Percentiles rank a stretch among this genome's conserved stretches.
Evolutionary conservation across 1,140 invertebrate genomes (phyloP).

Genomic region (Drosophila kurseongensis): DNA sequence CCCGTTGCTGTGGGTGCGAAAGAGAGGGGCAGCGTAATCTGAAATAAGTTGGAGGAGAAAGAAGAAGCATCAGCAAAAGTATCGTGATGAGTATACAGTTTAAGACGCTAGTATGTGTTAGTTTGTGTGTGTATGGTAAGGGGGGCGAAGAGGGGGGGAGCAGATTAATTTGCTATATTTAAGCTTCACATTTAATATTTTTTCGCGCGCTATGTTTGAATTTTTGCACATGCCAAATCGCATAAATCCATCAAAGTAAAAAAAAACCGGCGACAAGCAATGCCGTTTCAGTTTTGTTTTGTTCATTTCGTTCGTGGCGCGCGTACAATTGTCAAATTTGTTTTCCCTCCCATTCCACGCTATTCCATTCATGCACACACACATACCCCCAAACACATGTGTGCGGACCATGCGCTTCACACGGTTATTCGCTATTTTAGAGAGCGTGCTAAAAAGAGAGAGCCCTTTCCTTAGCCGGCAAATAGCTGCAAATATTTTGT

Average conservation of each 20-base stretch:
- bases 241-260: slow-evolving; percentile 69
- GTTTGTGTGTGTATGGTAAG: slow-evolving; percentile 13
- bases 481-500: neutral
- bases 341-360: slow-evolving; percentile 68
- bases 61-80: slow-evolving; percentile 79
- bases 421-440: slow-evolving; percentile 73
- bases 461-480: slow-evolving; percentile 19
- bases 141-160: slow-evolving; percentile 19
- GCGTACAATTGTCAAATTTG: slow-evolving; percentile 83
- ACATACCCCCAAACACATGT: slow-evolving; percentile 24
- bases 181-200: slow-evolving; percentile 11
- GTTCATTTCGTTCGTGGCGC: slow-evolving; percentile 82
- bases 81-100: slow-evolving; percentile 80
- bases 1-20: slow-evolving; percentile 52
- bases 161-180: slow-evolving; percentile 21
- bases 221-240: slow-evolving; percentile 49
- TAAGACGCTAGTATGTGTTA: slow-evolving; percentile 53
- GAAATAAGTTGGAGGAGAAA: slow-evolving; percentile 79
- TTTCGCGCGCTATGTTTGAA: slow-evolving; percentile 66
- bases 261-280: slow-evolving; percentile 68
- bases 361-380: slow-evolving; percentile 66
- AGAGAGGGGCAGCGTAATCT: slow-evolving; percentile 74
- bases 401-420: slow-evolving; percentile 59
- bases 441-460: slow-evolving; percentile 48
- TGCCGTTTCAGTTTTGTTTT: slow-evolving; percentile 83